phyloP scores from a whole-genome alignment of 1,140 invertebrate species.

The Drosophila orosa region DNA sequence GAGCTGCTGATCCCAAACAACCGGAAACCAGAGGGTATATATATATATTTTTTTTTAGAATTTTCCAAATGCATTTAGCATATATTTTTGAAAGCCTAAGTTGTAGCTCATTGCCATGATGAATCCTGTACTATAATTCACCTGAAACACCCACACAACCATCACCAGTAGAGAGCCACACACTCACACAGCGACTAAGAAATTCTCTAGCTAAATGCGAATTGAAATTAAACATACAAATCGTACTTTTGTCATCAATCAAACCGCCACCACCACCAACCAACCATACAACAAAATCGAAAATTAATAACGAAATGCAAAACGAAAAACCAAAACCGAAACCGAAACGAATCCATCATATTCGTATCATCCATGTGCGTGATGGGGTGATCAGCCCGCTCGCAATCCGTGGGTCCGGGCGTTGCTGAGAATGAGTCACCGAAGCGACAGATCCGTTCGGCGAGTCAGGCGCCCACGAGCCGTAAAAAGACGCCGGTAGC shows the following conservation, averaged over 20 bases:
- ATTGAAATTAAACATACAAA: constrained; percentile 68
- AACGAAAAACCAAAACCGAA: constrained; percentile 45
- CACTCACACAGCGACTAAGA: constrained; percentile 28
- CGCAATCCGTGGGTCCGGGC: constrained; percentile 89
- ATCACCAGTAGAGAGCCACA: constrained; percentile 48
- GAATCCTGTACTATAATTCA: constrained; percentile 31
- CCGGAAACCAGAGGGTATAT: background rate
- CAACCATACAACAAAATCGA: constrained; percentile 53
- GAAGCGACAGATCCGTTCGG: constrained; percentile 89
- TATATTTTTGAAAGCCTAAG: constrained; percentile 5
- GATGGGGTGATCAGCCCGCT: constrained; percentile 85
- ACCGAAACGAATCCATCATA: constrained; percentile 51
- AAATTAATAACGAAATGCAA: constrained; percentile 49
- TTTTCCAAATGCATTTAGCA: background rate
- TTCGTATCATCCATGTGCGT: constrained; percentile 41
- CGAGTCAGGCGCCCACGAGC: constrained; percentile 85
- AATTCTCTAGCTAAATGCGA: constrained; percentile 46
- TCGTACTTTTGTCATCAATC: constrained; percentile 74
- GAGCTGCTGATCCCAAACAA: background rate
- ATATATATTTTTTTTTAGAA: background rate
- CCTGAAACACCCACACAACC: constrained; percentile 32
- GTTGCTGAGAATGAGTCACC: constrained; percentile 87
- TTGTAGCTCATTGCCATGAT: constrained; percentile 48
- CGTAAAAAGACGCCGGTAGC: constrained; percentile 81
- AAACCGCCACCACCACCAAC: constrained; percentile 65